phyloP scores from a whole-genome alignment of 2,888 invertebrate species.

The Spodoptera picta region DNA sequence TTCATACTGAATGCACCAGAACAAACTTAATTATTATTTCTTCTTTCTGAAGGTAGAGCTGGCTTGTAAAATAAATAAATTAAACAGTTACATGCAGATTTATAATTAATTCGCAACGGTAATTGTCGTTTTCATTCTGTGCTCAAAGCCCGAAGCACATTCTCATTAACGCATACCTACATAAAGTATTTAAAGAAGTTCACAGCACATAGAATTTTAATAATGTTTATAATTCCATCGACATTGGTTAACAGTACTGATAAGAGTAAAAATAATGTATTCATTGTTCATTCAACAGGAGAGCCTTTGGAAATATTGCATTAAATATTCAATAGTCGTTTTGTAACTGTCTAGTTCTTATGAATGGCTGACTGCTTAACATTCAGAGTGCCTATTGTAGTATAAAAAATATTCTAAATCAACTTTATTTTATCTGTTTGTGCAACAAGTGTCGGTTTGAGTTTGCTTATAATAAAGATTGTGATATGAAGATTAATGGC shows the following conservation, averaged over 20 bases:
- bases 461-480: too few relatives aligned
- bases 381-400: conserved; percentile 39
- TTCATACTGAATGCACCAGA: too few relatives aligned
- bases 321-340: conserved; percentile 60
- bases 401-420: conserved; percentile 37
- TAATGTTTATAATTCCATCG: conserved; percentile 28
- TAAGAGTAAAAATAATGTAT: conserved; percentile 40
- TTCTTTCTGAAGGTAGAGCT: too few relatives aligned
- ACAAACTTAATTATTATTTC: too few relatives aligned
- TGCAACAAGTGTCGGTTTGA: conserved; percentile 26
- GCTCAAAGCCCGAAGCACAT: neutral
- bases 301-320: conserved; percentile 37
- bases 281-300: conserved; percentile 40
- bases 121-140: conserved; percentile 15
- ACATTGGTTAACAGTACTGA: conserved; percentile 37
- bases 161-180: conserved; percentile 21
- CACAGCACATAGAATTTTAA: conserved; percentile 20
- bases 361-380: conserved; percentile 53
- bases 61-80: neutral
- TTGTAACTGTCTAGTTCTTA: conserved; percentile 62
- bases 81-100: neutral
- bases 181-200: conserved; percentile 9
- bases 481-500: too few relatives aligned
- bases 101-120: conserved; percentile 2
- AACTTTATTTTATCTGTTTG: conserved; percentile 25